Conservation (phyloP, 2,888 invertebrate species). For the Drosophila kuntzei region DNA sequence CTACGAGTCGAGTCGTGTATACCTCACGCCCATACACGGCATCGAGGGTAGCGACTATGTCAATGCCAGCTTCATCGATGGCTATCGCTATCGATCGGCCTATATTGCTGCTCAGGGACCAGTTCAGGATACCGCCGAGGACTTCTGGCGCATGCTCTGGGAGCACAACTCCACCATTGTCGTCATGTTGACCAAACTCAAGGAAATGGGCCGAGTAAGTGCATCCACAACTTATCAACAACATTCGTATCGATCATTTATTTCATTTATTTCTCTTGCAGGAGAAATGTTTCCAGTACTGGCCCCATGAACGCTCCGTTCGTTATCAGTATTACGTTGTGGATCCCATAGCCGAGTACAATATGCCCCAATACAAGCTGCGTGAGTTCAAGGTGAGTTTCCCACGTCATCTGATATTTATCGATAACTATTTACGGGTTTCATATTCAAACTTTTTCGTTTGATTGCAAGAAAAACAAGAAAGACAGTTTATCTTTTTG, state of each 20-base stretch:
- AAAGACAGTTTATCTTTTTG: no score
- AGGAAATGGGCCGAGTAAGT: constrained; percentile 98
- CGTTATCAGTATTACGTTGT: constrained; percentile 99
- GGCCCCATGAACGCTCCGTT: constrained; percentile 99
- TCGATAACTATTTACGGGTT: no score
- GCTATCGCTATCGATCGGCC: constrained; percentile 95
- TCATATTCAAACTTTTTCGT: no score
- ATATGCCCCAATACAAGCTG: constrained; percentile 99
- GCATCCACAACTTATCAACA: no score
- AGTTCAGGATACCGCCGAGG: constrained; percentile 97
- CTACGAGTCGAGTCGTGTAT: constrained; percentile 97
- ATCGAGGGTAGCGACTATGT: constrained; percentile 99
- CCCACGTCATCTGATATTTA: not conserved
- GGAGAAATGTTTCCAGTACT: constrained; percentile 99
- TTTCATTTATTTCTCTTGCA: no score
- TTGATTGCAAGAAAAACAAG: no score
- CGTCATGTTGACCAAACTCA: constrained; percentile 98
- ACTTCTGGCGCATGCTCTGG: constrained; percentile 99
- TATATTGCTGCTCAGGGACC: constrained; percentile 99
- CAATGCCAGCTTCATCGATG: constrained; percentile 99
- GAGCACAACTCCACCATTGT: constrained; percentile 99
- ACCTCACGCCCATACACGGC: constrained; percentile 94
- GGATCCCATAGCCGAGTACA: constrained; percentile 99
- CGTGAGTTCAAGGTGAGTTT: constrained; percentile 95
- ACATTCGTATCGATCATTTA: no score